phyloP scores from a whole-genome alignment of 2,113 vertebrate species.

The Maccullochella peelii region DNA sequence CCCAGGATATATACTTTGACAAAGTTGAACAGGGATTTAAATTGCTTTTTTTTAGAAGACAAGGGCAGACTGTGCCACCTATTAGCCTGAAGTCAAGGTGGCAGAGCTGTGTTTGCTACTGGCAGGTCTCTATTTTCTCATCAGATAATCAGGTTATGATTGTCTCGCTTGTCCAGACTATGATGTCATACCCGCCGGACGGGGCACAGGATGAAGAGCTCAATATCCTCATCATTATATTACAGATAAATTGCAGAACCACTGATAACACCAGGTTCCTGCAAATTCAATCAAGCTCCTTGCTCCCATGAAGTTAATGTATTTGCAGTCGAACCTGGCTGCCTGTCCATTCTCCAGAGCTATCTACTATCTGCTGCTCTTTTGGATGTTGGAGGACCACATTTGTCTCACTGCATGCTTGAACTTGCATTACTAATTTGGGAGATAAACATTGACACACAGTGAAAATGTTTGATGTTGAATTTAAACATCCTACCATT shows the following conservation, averaged over 20 bases:
- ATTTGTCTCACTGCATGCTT: slow-evolving; percentile 31
- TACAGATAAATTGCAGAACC: slow-evolving; percentile 46
- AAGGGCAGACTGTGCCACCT: background rate
- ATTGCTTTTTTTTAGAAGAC: background rate
- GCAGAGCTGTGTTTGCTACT: background rate
- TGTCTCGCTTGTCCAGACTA: slow-evolving; percentile 33
- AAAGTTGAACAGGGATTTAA: slow-evolving; percentile 6
- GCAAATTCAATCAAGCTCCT: slow-evolving; percentile 52
- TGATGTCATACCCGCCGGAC: slow-evolving; percentile 49
- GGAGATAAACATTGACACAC: slow-evolving; percentile 14
- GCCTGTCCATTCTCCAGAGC: slow-evolving; percentile 44
- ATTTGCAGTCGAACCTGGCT: slow-evolving; percentile 47
- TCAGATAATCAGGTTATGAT: slow-evolving; percentile 54
- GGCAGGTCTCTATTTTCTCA: slow-evolving; percentile 35
- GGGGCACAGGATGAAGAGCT: slow-evolving; percentile 16
- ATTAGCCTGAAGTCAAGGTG: slow-evolving; percentile 22
- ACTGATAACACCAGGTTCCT: slow-evolving; percentile 39
- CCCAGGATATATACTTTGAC: background rate
- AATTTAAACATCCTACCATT: too few species aligned
- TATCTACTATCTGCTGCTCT: slow-evolving; percentile 66
- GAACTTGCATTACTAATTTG: slow-evolving; percentile 6
- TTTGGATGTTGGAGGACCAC: slow-evolving; percentile 22
- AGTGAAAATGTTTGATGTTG: background rate
- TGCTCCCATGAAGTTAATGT: slow-evolving; percentile 38
- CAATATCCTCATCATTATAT: slow-evolving; percentile 46